Evolutionary conservation across 2,113 vertebrate genomes (phyloP), one percentile per base, ranked within the genome.

Genomic region (Plectropomus leopardus): DNA sequence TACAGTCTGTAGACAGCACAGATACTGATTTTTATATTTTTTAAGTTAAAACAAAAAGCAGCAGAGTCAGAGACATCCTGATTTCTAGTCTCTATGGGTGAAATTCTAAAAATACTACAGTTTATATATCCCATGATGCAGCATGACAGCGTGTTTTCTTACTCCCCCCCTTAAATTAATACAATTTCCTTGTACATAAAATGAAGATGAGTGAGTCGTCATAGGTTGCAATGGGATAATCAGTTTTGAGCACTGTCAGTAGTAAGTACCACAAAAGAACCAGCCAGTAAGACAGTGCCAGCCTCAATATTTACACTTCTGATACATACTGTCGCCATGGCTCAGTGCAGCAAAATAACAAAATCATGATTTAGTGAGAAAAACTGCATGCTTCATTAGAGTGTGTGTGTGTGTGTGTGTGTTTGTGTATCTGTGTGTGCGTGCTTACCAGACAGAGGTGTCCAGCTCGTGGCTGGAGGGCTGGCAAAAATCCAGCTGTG

Each of bases 401-500:
- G 60, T 53, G 48, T 63, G 34, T 45, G 57, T 54, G 32, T 67
- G 36, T 45, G 47, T 69, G 30, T 57, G 47, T 55, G 54, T 44
- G 34, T 30, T 26, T 47, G 47, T 64, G 47, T 57, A 55, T 36
- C 65, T 71, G 58, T 67, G 42, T 65, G 60, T 72, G 51, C 70
- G 47, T 17, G 40, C 89, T 88, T 94, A 99, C 98, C 97, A 98
- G 78, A 99, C 94, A 81, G 97, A 97, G 89, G 96, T 96, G 92
- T 99, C 97, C 87, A 97, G 76, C 60, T 97, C 94, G 7, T 98
- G 95, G 13, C 95, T 96, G 74, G 95, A 95, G 78, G 96, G 95
- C 87, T 99, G 97, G 92, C 87, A 95, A 44, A 95, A 97, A 91
- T 99, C 98, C 92, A 99, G 92, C 92, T 99, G 98, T 90, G 97